Percentiles rank a stretch among this genome's conserved stretches.
These are phyloP conservation scores for Helleia helle DNA, from an alignment of 2,888 invertebrate genomes.

Conservation along the genomic window DNA sequence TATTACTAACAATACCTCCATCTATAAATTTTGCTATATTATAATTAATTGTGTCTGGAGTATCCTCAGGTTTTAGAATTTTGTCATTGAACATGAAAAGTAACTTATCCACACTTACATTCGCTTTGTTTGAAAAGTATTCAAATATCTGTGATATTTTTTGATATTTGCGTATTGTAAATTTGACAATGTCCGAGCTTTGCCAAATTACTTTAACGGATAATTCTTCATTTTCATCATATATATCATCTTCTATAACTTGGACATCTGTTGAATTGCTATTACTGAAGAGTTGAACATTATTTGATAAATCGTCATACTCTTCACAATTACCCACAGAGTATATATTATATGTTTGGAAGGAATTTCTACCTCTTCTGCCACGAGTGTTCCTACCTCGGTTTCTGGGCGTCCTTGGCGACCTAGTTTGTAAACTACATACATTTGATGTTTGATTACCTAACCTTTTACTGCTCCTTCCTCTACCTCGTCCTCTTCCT, in stretches of 20 bases:
- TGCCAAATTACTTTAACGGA: constrained; percentile 65
- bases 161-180: constrained; percentile 49
- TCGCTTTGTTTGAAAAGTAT: constrained; percentile 42
- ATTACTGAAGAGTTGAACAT: constrained; percentile 35
- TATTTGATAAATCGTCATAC: constrained; percentile 40
- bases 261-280: constrained; percentile 24
- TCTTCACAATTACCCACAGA: constrained; percentile 52
- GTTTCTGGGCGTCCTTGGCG: not conserved
- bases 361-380: not conserved
- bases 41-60: constrained; percentile 52
- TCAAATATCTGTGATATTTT: constrained; percentile 52
- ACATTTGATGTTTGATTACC: not conserved
- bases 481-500: constrained; percentile 13
- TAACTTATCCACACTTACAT: constrained; percentile 39
- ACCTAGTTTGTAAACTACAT: not conserved
- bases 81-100: constrained; percentile 51
- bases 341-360: constrained; percentile 26
- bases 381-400: constrained; percentile 14
- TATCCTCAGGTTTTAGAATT: constrained; percentile 48
- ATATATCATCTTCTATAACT: constrained; percentile 28
- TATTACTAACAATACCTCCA: constrained; percentile 48
- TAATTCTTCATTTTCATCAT: constrained; percentile 53
- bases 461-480: constrained; percentile 5
- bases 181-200: constrained; percentile 46
- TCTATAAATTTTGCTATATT: constrained; percentile 60